These are phyloP conservation scores for Eristalis arbustorum DNA, from an alignment of 2,888 invertebrate genomes.

Conservation along the genomic window DNA sequence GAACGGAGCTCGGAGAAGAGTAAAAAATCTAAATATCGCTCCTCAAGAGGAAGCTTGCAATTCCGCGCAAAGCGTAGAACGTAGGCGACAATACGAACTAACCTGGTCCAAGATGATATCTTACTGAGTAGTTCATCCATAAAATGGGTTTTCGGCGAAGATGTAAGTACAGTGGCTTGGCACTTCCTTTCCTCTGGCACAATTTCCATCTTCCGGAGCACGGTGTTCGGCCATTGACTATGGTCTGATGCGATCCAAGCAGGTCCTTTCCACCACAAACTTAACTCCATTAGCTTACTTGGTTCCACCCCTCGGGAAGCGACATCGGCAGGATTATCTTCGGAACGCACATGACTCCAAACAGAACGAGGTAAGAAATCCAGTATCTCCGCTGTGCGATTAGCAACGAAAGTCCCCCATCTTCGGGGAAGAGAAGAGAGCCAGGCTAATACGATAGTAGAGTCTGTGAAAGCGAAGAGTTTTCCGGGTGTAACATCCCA, in stretches of 20 bases:
- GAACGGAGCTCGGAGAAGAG: not conserved
- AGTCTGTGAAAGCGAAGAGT: slow-evolving; percentile 53
- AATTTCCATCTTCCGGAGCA: not conserved
- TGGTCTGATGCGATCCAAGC: slow-evolving; percentile 26
- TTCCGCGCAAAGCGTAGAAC: not conserved
- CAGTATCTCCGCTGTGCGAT: slow-evolving; percentile 66
- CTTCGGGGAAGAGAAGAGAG: slow-evolving; percentile 48
- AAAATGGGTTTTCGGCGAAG: not conserved
- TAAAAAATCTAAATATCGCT: not conserved
- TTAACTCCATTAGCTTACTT: slow-evolving; percentile 26
- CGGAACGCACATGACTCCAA: slow-evolving; percentile 68
- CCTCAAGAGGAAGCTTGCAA: not conserved
- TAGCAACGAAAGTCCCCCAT: slow-evolving; percentile 72
- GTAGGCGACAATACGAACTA: not conserved
- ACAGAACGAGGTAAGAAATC: slow-evolving; percentile 16
- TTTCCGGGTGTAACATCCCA: not conserved
- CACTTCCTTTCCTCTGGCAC: not conserved
- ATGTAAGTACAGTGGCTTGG: not conserved
- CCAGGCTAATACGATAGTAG: slow-evolving; percentile 69
- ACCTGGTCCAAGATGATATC: slow-evolving; percentile 8
- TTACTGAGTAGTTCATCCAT: not conserved
- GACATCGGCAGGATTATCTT: slow-evolving; percentile 70
- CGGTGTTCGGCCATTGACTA: not conserved
- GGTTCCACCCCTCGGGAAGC: slow-evolving; percentile 68
- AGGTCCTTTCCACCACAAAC: slow-evolving; percentile 72